These are phyloP conservation scores for Vidua chalybeata DNA, from an alignment of 2,113 vertebrate species.

Conservation along the genomic window DNA sequence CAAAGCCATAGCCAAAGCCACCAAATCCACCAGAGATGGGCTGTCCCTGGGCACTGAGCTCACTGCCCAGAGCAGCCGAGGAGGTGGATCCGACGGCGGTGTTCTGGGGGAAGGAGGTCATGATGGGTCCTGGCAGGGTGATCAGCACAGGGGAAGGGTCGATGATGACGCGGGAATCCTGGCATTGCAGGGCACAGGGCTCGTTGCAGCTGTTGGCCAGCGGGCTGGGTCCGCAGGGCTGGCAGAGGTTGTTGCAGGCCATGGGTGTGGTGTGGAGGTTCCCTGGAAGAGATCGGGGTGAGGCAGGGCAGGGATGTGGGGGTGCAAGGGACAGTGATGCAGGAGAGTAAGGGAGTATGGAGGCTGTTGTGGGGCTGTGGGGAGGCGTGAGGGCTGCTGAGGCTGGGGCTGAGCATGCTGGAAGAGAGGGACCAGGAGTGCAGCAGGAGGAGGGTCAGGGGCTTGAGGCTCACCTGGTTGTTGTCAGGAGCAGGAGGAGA, in stretches of 20 bases:
- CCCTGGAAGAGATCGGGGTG: background rate
- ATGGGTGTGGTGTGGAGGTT: background rate
- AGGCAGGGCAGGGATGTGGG: background rate
- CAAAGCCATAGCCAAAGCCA: background rate
- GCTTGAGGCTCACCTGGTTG: too few relatives aligned
- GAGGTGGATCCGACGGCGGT: too few relatives aligned
- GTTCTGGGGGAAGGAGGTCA: too few relatives aligned
- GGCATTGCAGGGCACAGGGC: background rate
- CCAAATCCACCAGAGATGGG: background rate
- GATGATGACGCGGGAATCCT: too few relatives aligned
- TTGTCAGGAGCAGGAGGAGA: background rate
- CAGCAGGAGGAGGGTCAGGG: background rate
- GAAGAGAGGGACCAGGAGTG: too few relatives aligned
- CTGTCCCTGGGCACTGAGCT: too few relatives aligned
- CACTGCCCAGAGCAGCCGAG: too few relatives aligned
- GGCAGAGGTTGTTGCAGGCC: background rate
- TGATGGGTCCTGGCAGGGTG: too few relatives aligned
- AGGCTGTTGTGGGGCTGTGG: background rate
- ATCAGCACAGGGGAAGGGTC: background rate
- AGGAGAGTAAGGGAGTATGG: background rate
- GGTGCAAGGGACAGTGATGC: background rate
- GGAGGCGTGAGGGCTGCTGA: background rate
- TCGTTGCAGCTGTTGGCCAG: background rate
- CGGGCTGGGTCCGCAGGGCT: background rate
- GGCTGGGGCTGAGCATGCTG: background rate